Conservation (phyloP, 1,140 invertebrate genomes). For the Orussus abietinus region DNA sequence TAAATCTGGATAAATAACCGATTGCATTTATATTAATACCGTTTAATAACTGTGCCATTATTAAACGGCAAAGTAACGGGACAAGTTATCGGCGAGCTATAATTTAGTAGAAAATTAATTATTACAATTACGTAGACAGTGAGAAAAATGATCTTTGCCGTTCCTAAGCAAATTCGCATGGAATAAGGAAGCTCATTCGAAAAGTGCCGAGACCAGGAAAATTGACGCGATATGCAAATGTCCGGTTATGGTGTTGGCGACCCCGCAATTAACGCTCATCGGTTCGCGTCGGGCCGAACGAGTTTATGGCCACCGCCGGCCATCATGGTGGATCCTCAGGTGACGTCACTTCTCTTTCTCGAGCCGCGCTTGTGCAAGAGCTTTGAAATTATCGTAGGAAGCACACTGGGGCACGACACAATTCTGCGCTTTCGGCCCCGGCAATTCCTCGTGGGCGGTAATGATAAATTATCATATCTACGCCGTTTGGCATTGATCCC, state of each 20-base stretch:
- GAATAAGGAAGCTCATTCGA: too few species aligned
- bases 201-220: not conserved
- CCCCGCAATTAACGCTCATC: constrained; percentile 30
- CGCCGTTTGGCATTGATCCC: constrained; percentile 40
- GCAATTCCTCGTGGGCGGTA: constrained; percentile 29
- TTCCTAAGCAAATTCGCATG: too few species aligned
- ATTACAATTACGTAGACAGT: too few species aligned
- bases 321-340: constrained; percentile 3
- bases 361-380: constrained; percentile 11
- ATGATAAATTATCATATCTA: constrained; percentile 36
- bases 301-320: constrained; percentile 23
- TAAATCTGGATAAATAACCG: too few species aligned
- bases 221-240: too few species aligned
- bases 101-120: too few species aligned
- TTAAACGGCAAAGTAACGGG: too few species aligned
- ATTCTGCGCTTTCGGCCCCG: constrained; percentile 24
- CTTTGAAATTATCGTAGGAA: constrained; percentile 22
- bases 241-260: too few species aligned
- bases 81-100: too few species aligned
- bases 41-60: too few species aligned
- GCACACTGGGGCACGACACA: constrained; percentile 23
- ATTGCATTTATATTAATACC: too few species aligned
- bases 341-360: constrained; percentile 32
- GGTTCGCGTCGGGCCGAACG: constrained; percentile 28
- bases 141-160: too few species aligned